Evolutionary conservation across 2,797 vertebrate species (phyloP).

Genomic region (Cossypha dichroa): DNA sequence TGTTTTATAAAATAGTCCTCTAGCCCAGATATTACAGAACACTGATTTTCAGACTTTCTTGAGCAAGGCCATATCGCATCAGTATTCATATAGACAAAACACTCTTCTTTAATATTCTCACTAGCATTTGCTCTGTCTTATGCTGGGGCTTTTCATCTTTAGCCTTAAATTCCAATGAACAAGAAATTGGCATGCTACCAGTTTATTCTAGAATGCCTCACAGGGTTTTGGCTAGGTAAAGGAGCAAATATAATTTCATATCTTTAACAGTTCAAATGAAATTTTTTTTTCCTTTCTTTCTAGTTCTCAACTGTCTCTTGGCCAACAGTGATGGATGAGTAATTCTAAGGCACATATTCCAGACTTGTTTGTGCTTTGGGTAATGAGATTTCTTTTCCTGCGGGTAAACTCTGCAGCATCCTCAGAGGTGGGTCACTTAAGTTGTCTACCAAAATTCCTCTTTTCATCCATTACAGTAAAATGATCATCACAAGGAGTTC

Average conservation of each 20-base stretch:
- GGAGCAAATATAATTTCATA: background rate
- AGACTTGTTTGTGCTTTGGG: background rate
- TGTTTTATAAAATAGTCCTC: background rate
- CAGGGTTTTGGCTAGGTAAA: background rate
- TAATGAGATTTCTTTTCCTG: slow-evolving; percentile 1
- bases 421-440: background rate
- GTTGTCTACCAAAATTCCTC: background rate
- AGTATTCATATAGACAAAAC: background rate
- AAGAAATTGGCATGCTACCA: background rate
- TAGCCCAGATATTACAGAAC: background rate
- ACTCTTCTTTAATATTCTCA: background rate
- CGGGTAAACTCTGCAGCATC: background rate
- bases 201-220: background rate
- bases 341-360: background rate
- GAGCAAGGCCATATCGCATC: background rate
- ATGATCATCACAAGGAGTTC: background rate
- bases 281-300: background rate
- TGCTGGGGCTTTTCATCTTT: background rate
- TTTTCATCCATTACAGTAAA: background rate
- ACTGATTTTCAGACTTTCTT: background rate
- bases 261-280: background rate
- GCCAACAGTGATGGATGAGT: background rate
- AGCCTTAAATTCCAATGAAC: slow-evolving; percentile 20
- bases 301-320: background rate
- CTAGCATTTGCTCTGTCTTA: background rate